A percentile compares a stretch with the other conserved stretches of the same genome.
Conservation (phyloP, 2,113 vertebrate species). For the Zingel zingel region DNA sequence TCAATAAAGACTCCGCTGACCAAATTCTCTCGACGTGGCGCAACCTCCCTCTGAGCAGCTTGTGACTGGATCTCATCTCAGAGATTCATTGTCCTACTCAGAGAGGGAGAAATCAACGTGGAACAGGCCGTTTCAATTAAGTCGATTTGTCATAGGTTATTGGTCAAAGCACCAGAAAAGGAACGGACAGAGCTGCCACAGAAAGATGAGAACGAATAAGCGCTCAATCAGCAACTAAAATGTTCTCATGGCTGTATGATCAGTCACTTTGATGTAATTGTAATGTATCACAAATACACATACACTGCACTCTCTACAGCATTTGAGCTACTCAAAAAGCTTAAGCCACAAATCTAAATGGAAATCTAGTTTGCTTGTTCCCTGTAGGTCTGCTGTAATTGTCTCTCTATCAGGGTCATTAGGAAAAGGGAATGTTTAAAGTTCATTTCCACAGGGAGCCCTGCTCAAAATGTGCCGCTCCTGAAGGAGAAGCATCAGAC, state of each 20-base stretch:
- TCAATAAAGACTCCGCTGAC: constrained; percentile 68
- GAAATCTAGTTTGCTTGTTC: constrained; percentile 67
- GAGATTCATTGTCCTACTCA: constrained; percentile 72
- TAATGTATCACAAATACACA: constrained; percentile 47
- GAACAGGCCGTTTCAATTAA: constrained; percentile 59
- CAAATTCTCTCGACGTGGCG: constrained; percentile 64
- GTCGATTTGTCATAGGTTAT: constrained; percentile 66
- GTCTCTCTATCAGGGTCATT: constrained; percentile 71
- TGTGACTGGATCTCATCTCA: constrained; percentile 61
- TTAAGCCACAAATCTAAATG: constrained; percentile 70
- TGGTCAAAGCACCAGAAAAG: constrained; percentile 39
- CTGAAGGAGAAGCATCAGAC: constrained; percentile 27
- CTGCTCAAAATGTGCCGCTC: constrained; percentile 27
- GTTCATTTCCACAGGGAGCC: constrained; percentile 58
- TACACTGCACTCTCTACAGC: constrained; percentile 41
- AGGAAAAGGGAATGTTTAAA: constrained; percentile 65
- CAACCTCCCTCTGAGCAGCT: constrained; percentile 62
- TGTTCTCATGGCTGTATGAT: constrained; percentile 17
- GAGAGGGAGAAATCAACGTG: constrained; percentile 23
- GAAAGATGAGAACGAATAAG: constrained; percentile 34
- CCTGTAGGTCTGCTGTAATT: constrained; percentile 68
- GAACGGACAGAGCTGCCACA: constrained; percentile 33
- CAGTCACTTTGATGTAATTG: constrained; percentile 29
- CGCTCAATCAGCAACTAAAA: constrained; percentile 35
- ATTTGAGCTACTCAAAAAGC: constrained; percentile 32